Evolutionary conservation across 2,113 vertebrate species (phyloP), one percentile per base, ranked within the genome.

Genomic region (Labrus mixtus): DNA sequence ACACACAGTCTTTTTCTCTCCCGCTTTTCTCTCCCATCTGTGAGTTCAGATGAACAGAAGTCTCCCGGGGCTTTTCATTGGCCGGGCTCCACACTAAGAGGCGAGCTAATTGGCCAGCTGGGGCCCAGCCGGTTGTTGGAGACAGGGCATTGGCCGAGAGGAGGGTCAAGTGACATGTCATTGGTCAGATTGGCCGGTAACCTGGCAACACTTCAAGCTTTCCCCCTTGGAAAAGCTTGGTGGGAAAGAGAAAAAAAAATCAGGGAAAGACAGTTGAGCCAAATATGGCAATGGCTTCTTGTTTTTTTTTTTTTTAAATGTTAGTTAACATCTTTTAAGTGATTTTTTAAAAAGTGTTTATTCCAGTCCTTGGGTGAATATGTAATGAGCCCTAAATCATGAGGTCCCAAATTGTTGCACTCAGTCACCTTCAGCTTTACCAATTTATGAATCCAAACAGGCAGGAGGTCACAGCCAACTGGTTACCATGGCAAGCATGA

Each of bases 21-120:
- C 68, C 22, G 56, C 62, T 41, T 33, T 65, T 29, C 78, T 76
- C 60, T 89, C 82, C 92, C 91, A 93, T 93, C 92, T 93, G 92
- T 83, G 88, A 87, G 89, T 91, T 93, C 91, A 91, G 87, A 88
- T 87, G 86, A 91, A 90, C 85, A 87, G 81, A 84, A 87, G 84
- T 88, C 91, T 93, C 90, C 77, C 61, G 78, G 83, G 92, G 91
- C 66, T 86, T 89, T 80, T 86, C 85, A 90, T 93, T 93, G 92
- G 92, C 89, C 43, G 16, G 37, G 81, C 77, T 89, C 91, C 91
- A 92, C 75, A 20, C 84, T 87, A 85, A 91, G 90, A 91, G 91
- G 79, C 81, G 25, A 88, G 89, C 86, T 93, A 93, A 93, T 93
- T 93, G 91, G 92, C 90, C 92, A 93, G 92, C 91, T 92, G 92